Conservation (phyloP, 2,113 vertebrate genomes). For the Myrmecophaga tridactyla region DNA sequence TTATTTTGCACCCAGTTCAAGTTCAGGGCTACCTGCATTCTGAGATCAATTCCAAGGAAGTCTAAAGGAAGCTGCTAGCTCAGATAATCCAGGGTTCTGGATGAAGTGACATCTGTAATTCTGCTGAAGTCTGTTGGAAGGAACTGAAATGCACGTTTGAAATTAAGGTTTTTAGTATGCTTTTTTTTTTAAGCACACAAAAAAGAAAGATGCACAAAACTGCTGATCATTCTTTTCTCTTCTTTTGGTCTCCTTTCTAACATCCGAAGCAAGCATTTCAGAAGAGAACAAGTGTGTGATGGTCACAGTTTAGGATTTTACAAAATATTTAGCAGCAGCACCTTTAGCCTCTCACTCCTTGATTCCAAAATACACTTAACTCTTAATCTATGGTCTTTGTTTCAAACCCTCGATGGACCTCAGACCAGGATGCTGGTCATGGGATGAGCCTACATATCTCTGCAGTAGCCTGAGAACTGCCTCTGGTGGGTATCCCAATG, state of each 20-base stretch:
- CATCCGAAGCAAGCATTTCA: not conserved
- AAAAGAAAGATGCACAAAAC: fast-evolving
- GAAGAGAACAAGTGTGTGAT: not conserved
- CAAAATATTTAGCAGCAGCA: not conserved
- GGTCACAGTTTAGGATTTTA: no score
- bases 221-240: not conserved
- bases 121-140: not conserved
- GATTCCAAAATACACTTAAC: not conserved
- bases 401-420: not conserved
- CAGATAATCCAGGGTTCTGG: not conserved
- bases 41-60: not conserved
- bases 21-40: not conserved
- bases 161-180: no score
- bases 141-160: no score
- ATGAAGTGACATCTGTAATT: not conserved
- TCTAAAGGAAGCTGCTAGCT: not conserved
- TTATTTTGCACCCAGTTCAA: not conserved
- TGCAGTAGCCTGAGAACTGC: not conserved
- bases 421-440: not conserved
- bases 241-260: not conserved
- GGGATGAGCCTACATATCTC: not conserved
- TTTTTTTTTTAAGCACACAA: no score
- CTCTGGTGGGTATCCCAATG: not conserved
- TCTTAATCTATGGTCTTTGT: not conserved
- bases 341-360: not conserved